Evolutionary conservation across 2,888 invertebrate species (phyloP), one percentile per base, ranked within the genome.

Genomic region (Oligia latruncula): DNA sequence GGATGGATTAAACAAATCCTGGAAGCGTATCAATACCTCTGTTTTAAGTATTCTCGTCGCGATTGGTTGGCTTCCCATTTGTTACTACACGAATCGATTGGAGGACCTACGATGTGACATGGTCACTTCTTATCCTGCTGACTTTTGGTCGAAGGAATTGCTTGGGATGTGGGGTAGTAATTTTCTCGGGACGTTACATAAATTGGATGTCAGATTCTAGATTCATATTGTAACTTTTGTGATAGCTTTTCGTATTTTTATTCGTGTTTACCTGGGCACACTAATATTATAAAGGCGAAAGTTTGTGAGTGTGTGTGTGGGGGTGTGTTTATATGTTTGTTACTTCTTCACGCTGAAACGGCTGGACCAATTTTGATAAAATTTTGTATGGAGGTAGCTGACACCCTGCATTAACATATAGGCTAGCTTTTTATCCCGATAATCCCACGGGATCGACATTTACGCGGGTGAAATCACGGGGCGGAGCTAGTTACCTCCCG

Each of bases 1-100:
- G 13, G 62, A 40, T 35, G 84, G 84, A 79, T 83, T 84, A 84
- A 84, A 74, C 58, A 84, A 84, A 71, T 74, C 66, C 43, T 83
- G 58, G 58, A 68, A 29, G 20, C 66, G 46, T 65, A 55, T 74
- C 65, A 67, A 40, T 55, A 35, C 13, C 65, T 55, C n/a, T 73
- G n/a, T 62, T 75, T 52, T 81, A 81, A 49, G 64, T 81, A 65
- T 60, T 81, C 74, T 35, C 15, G n/a, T 40, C 71, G 67, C 85
- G 29, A 73, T 81, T 81, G 23, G 35, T 46, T 67, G 66, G 84
- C 85, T 84, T 85, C 84, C 0, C 20, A 40, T 84, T 79, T 60
- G 52, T 74, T 68, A 83, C 29, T 65, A 79, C 29, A n/a, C 23
- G 55, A 77, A 71, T 85, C 66, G 35, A 72, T 74, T 64, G n/a